Evolutionary conservation across 2,113 vertebrate genomes (phyloP), one percentile per base, ranked within the genome.

Genomic region (Leptocoma aspasia): DNA sequence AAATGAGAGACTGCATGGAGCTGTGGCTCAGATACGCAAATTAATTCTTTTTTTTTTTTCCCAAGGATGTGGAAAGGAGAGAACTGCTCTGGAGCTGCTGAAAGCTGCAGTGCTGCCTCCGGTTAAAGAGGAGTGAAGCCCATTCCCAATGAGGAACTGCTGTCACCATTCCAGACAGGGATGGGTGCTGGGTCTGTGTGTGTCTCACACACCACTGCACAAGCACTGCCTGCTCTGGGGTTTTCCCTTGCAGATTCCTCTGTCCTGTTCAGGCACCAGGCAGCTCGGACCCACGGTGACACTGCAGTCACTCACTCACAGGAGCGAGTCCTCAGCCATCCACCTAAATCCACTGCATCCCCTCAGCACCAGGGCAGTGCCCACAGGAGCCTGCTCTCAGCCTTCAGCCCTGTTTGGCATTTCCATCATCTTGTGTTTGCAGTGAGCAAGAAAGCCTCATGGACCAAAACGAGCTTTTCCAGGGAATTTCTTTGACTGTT

Each of bases 101-200:
- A 52, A 60, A 80, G 50, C 52, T 50, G 37, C 52, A 41, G n/a
- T 2, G 5, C 31, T 78, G 57, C 30, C 33, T 60, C 6, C 49
- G 59, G 35, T 52, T 37, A 20, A n/a, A 8, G 10, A 28, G 35
- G 11, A 68, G 33, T 0, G 15, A 68, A 45, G 28, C 21, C 33
- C n/a, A 2, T 33, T 56, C 44, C 83, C 15, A 17, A 13, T 24
- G 64, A 81, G 78, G 76, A 71, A 1, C 9, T n/a, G 41, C 39
- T 68, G 47, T n/a, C 22, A 7, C 18, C 0, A 6, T 31, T 17
- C 41, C 0, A 1, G 63, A 1, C 47, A 33, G 1, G 2, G 30
- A 2, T 12, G 23, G 22, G 54, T 4, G 3, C 4, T 3, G 11
- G 44, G 3, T 5, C 54, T n/a, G 22, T 6, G 4, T 13, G 47